These are phyloP conservation scores for Valencia hispanica DNA, from an alignment of 2,797 vertebrate species.

Conservation along the genomic window DNA sequence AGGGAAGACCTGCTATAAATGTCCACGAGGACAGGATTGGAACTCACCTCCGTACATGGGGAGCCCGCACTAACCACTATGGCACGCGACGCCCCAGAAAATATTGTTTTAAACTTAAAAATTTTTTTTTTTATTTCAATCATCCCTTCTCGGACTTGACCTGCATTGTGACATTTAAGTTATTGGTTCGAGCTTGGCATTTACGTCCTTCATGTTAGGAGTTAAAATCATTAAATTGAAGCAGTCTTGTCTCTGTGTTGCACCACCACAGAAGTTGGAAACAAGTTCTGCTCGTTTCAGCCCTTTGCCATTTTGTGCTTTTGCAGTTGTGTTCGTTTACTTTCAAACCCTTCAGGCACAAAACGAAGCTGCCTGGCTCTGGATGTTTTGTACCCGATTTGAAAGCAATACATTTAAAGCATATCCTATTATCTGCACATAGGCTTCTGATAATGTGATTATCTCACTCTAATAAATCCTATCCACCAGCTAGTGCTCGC, in stretches of 20 bases:
- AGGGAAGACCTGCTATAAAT: no score
- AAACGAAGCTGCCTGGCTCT: not conserved
- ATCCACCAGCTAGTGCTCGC: no score
- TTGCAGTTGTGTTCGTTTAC: not conserved
- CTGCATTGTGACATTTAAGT: not conserved
- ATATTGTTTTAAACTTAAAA: no score
- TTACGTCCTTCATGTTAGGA: not conserved
- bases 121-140: no score
- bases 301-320: no score
- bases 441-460: not conserved
- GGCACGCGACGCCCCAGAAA: no score
- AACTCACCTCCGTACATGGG: no score
- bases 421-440: not conserved
- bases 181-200: not conserved
- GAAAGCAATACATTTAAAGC: not conserved
- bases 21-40: no score
- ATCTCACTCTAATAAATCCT: no score
- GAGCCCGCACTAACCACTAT: no score
- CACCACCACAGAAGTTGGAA: not conserved
- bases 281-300: not conserved
- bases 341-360: not conserved
- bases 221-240: not conserved
- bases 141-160: no score
- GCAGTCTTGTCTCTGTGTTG: constrained; percentile 7
- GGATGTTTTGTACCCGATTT: not conserved